Conservation (phyloP, 2,888 invertebrate species). For the Diplolepis rosae region DNA sequence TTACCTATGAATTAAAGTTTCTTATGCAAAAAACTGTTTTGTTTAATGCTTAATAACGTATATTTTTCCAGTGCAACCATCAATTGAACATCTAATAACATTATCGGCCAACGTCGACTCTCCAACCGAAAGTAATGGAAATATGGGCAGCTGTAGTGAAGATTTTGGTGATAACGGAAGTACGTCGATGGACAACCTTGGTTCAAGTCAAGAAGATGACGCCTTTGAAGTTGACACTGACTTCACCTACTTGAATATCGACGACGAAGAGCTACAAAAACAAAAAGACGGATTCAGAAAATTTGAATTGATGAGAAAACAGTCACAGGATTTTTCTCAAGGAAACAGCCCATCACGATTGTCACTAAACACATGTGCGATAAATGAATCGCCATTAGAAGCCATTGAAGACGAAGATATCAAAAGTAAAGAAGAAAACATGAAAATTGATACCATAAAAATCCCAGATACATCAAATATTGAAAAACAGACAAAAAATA, state of each 20-base stretch:
- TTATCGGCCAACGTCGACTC: conserved; percentile 52
- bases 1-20: neutral
- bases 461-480: neutral
- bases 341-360: too few species aligned
- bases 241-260: conserved; percentile 36
- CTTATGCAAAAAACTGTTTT: neutral
- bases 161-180: conserved; percentile 13
- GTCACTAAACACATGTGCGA: neutral
- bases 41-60: neutral
- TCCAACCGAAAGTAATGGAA: conserved; percentile 19
- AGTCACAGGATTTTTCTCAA: neutral
- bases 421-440: neutral
- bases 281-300: conserved; percentile 48
- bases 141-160: neutral
- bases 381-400: neutral
- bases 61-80: conserved; percentile 52
- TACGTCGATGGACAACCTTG: neutral
- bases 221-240: conserved; percentile 19
- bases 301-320: conserved; percentile 46
- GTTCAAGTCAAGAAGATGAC: neutral
- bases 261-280: conserved; percentile 42
- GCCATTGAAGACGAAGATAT: neutral
- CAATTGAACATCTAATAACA: conserved; percentile 57
- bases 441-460: neutral
- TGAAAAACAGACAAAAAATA: neutral